Conservation (phyloP, 2,797 vertebrate species). For the Scomberomorus guttatus region DNA sequence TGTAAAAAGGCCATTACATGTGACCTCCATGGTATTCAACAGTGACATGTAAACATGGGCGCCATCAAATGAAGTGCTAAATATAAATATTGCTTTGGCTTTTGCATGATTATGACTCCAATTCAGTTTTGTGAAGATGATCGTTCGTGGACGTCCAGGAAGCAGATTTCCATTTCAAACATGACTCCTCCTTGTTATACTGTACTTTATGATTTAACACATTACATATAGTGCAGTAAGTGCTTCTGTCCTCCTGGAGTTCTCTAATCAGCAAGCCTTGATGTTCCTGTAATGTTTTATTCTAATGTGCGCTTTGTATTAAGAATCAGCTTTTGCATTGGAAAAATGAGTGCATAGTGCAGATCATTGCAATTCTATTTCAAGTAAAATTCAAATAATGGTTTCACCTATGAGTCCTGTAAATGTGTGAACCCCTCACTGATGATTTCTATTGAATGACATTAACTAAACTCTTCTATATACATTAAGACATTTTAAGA, state of each 20-base stretch:
- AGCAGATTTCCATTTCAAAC: conserved; percentile 11
- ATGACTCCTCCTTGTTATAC: conserved; percentile 4
- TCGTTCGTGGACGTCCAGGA: neutral
- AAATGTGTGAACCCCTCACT: conserved; percentile 40
- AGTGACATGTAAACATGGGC: conserved; percentile 72
- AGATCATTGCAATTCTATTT: conserved; percentile 53
- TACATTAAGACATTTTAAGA: conserved; percentile 78
- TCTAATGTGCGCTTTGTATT: conserved; percentile 32
- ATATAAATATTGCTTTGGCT: conserved; percentile 75
- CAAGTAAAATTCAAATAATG: conserved; percentile 50
- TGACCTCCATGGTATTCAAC: conserved; percentile 85
- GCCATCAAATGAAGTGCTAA: conserved; percentile 57
- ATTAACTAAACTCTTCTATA: conserved; percentile 55
- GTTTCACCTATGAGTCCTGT: conserved; percentile 40
- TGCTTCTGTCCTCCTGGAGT: conserved; percentile 37
- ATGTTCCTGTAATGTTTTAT: conserved; percentile 28
- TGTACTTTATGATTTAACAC: conserved; percentile 8
- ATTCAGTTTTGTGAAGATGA: conserved; percentile 10
- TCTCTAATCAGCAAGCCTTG: conserved; percentile 35
- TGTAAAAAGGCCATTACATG: conserved; percentile 81
- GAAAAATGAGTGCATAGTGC: conserved; percentile 71
- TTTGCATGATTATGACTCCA: conserved; percentile 48
- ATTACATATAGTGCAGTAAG: conserved; percentile 34
- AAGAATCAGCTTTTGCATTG: conserved; percentile 34
- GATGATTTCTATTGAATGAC: conserved; percentile 24